A percentile compares a stretch with the other conserved stretches of the same genome.
phyloP scores from a whole-genome alignment of 2,797 vertebrate species.

The Bufotes viridis region DNA sequence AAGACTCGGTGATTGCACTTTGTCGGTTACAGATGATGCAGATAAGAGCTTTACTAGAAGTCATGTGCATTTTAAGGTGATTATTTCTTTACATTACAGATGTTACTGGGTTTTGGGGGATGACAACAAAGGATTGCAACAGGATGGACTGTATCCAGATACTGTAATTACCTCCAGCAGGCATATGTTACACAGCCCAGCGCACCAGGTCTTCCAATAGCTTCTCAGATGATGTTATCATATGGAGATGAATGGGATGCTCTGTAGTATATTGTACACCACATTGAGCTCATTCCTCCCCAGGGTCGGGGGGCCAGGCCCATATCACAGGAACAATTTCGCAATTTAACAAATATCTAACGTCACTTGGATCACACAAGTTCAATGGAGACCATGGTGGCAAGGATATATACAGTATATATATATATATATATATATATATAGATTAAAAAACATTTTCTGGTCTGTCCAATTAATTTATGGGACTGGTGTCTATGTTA shows the following conservation, averaged over 20 bases:
- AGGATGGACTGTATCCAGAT: slow-evolving; percentile 5
- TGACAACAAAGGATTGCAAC: background rate
- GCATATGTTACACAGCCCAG: background rate
- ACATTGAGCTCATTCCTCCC: background rate
- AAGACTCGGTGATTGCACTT: background rate
- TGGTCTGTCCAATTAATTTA: too few species aligned
- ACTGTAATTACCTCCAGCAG: background rate
- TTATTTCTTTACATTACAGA: background rate
- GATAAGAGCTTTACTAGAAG: background rate
- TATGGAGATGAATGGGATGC: background rate
- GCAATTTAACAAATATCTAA: too few species aligned
- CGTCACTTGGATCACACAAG: too few species aligned
- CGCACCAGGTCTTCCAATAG: background rate
- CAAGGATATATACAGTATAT: too few species aligned
- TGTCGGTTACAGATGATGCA: background rate
- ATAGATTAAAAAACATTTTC: too few species aligned
- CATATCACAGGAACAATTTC: background rate
- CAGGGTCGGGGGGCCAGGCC: background rate
- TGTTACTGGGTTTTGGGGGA: background rate
- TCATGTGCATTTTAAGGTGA: background rate
- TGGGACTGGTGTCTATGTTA: too few species aligned
- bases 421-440: too few species aligned
- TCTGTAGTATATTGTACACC: background rate
- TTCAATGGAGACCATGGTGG: too few species aligned
- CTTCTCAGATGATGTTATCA: background rate